A percentile compares a stretch with the other conserved stretches of the same genome.
phyloP scores from a whole-genome alignment of 2,888 invertebrate species.

The Drosophila gaucha region DNA sequence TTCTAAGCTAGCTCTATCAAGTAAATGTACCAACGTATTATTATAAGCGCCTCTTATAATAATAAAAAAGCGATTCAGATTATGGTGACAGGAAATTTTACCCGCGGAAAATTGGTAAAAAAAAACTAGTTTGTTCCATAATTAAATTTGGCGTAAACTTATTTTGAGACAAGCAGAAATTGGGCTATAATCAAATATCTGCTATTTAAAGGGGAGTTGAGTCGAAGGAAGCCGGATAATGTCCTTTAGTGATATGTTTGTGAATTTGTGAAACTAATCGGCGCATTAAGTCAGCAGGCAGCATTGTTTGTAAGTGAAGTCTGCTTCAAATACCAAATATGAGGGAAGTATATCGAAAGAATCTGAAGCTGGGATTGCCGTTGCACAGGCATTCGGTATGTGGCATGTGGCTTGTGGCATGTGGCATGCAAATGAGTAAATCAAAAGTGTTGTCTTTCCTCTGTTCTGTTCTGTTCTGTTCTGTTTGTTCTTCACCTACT shows the following conservation, averaged over 20 bases:
- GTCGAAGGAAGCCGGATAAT: neutral
- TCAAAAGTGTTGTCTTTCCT: constrained; percentile 47
- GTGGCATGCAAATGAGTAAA: constrained; percentile 53
- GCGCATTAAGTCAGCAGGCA: constrained; percentile 2
- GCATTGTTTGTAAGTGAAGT: neutral
- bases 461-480: constrained; percentile 9
- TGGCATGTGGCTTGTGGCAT: constrained; percentile 18
- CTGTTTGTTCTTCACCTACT: neutral
- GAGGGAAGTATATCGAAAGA: constrained; percentile 30
- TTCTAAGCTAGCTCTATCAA: no score
- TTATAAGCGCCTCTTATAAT: no score
- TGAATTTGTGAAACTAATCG: neutral
- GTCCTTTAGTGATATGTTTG: no score
- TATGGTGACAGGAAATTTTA: no score
- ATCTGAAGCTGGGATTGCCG: constrained; percentile 12
- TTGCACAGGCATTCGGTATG: neutral
- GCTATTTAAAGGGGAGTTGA: neutral
- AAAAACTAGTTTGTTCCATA: no score
- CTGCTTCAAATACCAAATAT: neutral
- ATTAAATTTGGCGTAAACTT: no score
- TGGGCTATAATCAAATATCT: no score
- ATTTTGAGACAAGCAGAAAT: no score
- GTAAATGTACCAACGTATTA: no score
- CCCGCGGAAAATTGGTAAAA: no score
- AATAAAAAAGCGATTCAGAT: no score